Evolutionary conservation across 1,140 invertebrate species (phyloP).

Genomic region (Brachionus rubens): DNA sequence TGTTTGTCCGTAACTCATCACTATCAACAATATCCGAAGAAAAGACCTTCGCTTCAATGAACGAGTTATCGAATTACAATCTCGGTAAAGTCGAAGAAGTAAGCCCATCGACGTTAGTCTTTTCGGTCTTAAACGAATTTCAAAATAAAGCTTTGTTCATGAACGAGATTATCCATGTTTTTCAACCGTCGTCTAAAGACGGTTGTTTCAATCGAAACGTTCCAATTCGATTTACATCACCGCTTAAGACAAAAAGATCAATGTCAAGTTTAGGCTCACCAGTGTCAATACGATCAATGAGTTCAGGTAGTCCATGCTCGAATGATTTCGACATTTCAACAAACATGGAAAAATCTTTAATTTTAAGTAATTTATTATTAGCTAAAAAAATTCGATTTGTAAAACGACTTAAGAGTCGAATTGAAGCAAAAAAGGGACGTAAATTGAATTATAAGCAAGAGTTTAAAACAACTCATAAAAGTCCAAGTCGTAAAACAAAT

Average conservation of each 20-base stretch:
- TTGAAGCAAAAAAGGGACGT: conserved; percentile 19
- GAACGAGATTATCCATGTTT: conserved; percentile 26
- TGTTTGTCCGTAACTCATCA: conserved; percentile 24
- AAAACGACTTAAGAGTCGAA: conserved; percentile 20
- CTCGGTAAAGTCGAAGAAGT: not conserved
- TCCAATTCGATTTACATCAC: conserved; percentile 19
- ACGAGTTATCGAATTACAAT: not conserved
- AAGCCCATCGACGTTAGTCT: not conserved
- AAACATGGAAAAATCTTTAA: not conserved
- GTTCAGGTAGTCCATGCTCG: not conserved
- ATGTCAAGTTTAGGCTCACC: conserved; percentile 26
- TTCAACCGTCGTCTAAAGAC: conserved; percentile 33
- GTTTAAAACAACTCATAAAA: not conserved
- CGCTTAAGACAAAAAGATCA: not conserved
- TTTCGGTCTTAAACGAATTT: conserved; percentile 8
- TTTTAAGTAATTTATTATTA: not conserved
- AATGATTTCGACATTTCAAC: not conserved
- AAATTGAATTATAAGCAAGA: not conserved
- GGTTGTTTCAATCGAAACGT: conserved; percentile 34
- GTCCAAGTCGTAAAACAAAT: not conserved
- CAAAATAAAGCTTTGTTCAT: not conserved
- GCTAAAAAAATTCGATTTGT: conserved; percentile 39
- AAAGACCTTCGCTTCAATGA: conserved; percentile 31
- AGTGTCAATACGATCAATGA: not conserved
- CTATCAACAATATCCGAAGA: conserved; percentile 43